phyloP scores from a whole-genome alignment of 1,140 invertebrate genomes.

The Procambarus clarkii region DNA sequence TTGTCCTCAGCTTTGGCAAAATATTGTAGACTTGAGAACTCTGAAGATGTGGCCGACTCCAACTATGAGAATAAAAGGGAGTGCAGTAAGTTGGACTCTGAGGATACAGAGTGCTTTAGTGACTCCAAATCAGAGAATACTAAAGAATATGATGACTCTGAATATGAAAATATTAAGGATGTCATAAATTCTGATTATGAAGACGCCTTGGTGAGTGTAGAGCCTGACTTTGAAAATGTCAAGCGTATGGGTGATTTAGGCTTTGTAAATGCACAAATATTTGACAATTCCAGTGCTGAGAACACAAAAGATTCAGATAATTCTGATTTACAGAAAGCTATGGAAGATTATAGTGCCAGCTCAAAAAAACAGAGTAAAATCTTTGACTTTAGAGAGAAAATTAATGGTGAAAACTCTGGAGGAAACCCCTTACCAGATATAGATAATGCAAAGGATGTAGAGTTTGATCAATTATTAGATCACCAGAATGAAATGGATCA shows the following conservation, averaged over 20 bases:
- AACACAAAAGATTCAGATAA: neutral
- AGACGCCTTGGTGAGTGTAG: neutral
- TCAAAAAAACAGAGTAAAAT: neutral
- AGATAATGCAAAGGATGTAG: neutral
- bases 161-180: neutral
- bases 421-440: neutral
- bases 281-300: neutral
- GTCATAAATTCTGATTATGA: neutral
- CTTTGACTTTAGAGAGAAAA: neutral
- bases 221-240: neutral
- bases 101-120: neutral
- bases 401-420: neutral
- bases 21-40: conserved; percentile 13
- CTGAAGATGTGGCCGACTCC: neutral
- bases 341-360: neutral
- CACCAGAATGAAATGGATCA: neutral
- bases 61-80: conserved; percentile 15
- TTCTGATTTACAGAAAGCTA: neutral
- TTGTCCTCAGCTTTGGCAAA: neutral
- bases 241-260: neutral
- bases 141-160: neutral
- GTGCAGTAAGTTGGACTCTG: neutral
- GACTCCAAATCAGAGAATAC: neutral
- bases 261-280: too few relatives aligned
- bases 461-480: neutral